A percentile compares a stretch with the other conserved stretches of the same genome.
phyloP scores from a whole-genome alignment of 2,888 invertebrate genomes.

The Phortica okadai region DNA sequence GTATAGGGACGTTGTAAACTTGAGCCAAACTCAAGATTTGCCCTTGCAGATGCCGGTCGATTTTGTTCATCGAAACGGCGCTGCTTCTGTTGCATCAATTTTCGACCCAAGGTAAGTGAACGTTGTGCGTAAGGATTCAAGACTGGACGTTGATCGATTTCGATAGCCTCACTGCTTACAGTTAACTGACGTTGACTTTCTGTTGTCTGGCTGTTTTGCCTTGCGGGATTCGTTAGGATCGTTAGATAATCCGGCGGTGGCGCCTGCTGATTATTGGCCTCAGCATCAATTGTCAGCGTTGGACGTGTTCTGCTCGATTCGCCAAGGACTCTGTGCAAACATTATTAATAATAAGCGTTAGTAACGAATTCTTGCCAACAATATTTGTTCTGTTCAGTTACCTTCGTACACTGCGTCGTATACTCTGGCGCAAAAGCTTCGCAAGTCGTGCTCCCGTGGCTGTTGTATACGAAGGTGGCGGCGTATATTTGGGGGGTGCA shows the following conservation, averaged over 20 bases:
- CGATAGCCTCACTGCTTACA: conserved; percentile 59
- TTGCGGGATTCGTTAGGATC: conserved; percentile 59
- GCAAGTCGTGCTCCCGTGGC: conserved; percentile 91
- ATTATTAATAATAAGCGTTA: neutral
- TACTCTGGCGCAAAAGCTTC: conserved; percentile 85
- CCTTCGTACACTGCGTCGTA: conserved; percentile 87
- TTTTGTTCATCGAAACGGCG: conserved; percentile 24
- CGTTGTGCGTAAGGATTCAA: conserved; percentile 60
- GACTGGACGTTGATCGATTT: conserved; percentile 60
- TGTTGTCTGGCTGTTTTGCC: conserved; percentile 24
- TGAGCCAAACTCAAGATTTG: conserved; percentile 44
- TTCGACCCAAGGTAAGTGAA: conserved; percentile 66
- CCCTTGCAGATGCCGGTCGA: conserved; percentile 38
- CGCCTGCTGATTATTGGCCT: conserved; percentile 52
- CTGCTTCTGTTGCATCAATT: conserved; percentile 50
- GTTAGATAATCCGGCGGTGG: conserved; percentile 72
- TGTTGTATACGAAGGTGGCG: conserved; percentile 94
- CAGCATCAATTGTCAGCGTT: conserved; percentile 58
- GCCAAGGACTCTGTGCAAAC: conserved; percentile 58
- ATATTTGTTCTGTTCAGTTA: conserved; percentile 40
- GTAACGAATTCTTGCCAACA: neutral
- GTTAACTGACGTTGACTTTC: conserved; percentile 46
- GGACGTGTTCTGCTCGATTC: conserved; percentile 59
- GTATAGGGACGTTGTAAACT: conserved; percentile 62
- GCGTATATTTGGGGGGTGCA: conserved; percentile 95